Evolutionary conservation across 2,113 vertebrate species (phyloP).

Genomic region (Pogonocichla stellata): DNA sequence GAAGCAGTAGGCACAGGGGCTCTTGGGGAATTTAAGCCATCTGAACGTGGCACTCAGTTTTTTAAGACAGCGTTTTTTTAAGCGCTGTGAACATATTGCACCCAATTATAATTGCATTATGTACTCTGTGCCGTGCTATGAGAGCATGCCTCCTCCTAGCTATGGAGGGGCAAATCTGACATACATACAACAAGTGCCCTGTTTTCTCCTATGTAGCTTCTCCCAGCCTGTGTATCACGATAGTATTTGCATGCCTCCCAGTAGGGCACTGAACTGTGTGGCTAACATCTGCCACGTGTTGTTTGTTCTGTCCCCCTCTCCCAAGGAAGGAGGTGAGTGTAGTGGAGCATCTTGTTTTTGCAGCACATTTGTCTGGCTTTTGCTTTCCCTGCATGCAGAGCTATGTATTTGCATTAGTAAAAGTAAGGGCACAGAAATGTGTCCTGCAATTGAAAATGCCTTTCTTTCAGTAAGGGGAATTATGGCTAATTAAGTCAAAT

Average conservation of each 20-base stretch:
- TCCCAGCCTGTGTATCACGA: not conserved
- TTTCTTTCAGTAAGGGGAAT: conserved; percentile 33
- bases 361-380: conserved; percentile 50
- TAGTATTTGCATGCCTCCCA: conserved; percentile 52
- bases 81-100: conserved; percentile 59
- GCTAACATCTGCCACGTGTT: conserved; percentile 66
- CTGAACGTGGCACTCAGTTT: conserved; percentile 52
- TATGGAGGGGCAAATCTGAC: conserved; percentile 52
- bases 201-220: not conserved
- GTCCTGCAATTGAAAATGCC: conserved; percentile 16
- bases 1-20: conserved; percentile 65
- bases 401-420: not conserved
- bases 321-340: conserved; percentile 59
- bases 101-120: conserved; percentile 59
- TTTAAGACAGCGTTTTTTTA: conserved; percentile 52
- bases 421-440: conserved; percentile 21
- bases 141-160: conserved; percentile 27
- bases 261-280: conserved; percentile 61
- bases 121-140: conserved; percentile 17
- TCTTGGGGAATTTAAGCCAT: conserved; percentile 69
- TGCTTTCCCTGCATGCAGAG: not conserved
- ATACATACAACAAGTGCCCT: conserved; percentile 27
- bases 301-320: conserved; percentile 60
- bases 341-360: conserved; percentile 60
- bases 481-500: conserved; percentile 56